Evolutionary conservation across 2,113 vertebrate species (phyloP), one percentile per base, ranked within the genome.

Genomic region (Cyphomyrus discorhynchus): DNA sequence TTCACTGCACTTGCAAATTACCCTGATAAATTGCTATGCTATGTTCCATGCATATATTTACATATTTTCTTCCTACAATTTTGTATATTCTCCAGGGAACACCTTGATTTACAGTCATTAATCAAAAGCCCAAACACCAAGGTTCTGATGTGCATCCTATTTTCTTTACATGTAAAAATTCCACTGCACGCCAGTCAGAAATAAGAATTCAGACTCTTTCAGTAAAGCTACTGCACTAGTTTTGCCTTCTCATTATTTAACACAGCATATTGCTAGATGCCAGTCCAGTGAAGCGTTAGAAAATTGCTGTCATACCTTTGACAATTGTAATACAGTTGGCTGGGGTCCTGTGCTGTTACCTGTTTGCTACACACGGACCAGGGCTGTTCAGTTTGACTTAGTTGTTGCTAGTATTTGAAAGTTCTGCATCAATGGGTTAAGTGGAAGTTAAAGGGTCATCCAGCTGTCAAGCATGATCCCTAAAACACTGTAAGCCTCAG

Each of bases 11-110:
- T 84, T 84, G 82, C 82, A 84, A 84, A 84, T 84, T 84, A 84
- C 82, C 21, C 42, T 47, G 82, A 84, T 84, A 84, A 84, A 84
- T 84, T 42, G 39, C 39, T 47, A 47, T 84, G 82, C 82, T 46
- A 84, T 84, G 82, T 84, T 84, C 82, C 45, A 84, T 84, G 82
- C 82, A 84, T 84, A 84, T 84, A 84, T 84, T 84, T 84, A 84
- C 82, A 84, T 84, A 84, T n/a, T 84, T 84, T 47, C 42, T 84
- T 84, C 42, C 45, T 46, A 84, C 45, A 46, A 46, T 84, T 84
- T 47, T 84, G 82, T 84, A 42, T 24, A 47, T 84, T 84, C 21
- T 84, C 45, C 24, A 45, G 42, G 42, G 82, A 47, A n/a, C 39
- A 47, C 82, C 82, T 84, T 84, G 82, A 84, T 84, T 84, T 84